Percentiles rank a stretch among this genome's conserved stretches.
Evolutionary conservation across 1,140 invertebrate species (phyloP).

Genomic region (Nautilus pompilius): DNA sequence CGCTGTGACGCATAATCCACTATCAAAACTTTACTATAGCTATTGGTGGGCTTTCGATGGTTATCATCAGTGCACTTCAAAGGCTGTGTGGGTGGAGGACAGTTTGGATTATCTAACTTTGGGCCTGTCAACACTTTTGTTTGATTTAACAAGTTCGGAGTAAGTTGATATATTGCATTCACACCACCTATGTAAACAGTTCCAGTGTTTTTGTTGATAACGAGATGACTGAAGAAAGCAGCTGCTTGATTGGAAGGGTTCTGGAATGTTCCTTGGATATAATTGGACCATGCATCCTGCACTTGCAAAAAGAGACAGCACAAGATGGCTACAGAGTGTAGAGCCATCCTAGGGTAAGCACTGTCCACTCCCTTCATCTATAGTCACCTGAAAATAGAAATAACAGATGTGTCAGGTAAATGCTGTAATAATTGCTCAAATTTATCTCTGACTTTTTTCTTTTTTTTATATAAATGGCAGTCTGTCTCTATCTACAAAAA

Average conservation of each 20-base stretch:
- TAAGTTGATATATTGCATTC: slow-evolving; percentile 89
- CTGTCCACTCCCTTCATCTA: background rate
- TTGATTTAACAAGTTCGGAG: slow-evolving; percentile 73
- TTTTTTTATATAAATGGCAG: too few species aligned
- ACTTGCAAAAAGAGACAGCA: background rate
- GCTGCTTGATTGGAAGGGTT: slow-evolving; percentile 8
- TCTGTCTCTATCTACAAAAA: too few species aligned
- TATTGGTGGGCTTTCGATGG: slow-evolving; percentile 70
- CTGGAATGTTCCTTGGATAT: slow-evolving; percentile 14
- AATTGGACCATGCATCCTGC: background rate
- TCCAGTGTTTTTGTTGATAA: slow-evolving; percentile 87
- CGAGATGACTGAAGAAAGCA: slow-evolving; percentile 73
- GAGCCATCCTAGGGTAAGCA: background rate
- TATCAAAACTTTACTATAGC: slow-evolving; percentile 92
- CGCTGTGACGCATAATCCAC: slow-evolving; percentile 87
- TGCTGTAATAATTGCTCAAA: too few species aligned
- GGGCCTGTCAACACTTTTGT: slow-evolving; percentile 84
- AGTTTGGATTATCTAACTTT: slow-evolving; percentile 81
- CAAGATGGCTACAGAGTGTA: background rate
- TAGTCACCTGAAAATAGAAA: background rate
- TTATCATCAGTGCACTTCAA: slow-evolving; percentile 5
- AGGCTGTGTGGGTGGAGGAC: slow-evolving; percentile 57
- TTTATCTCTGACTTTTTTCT: too few species aligned
- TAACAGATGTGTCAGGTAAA: too few species aligned
- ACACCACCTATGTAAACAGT: slow-evolving; percentile 90